Conservation (phyloP, 23 tunicate species). For the Styela clava region DNA sequence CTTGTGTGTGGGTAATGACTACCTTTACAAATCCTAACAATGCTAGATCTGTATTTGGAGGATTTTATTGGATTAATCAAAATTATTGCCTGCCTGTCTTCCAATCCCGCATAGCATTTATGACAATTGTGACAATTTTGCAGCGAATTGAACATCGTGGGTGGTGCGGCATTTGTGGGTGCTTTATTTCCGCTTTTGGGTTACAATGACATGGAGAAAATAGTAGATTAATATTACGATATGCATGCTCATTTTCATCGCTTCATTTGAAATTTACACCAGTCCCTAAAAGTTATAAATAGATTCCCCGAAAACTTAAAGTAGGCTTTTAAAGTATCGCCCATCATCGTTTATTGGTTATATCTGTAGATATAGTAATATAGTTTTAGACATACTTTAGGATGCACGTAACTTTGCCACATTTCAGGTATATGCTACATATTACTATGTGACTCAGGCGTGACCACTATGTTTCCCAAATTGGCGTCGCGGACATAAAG, state of each 20-base stretch:
- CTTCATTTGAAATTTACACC: too few relatives aligned
- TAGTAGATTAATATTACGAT: too few relatives aligned
- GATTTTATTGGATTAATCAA: neutral
- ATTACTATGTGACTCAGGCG: too few relatives aligned
- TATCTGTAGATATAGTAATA: too few relatives aligned
- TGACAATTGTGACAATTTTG: neutral
- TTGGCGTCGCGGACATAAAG: neutral
- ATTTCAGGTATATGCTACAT: too few relatives aligned
- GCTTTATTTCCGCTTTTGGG: neutral
- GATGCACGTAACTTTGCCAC: too few relatives aligned
- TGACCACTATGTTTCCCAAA: neutral
- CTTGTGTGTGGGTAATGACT: neutral
- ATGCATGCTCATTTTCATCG: too few relatives aligned
- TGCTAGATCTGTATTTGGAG: neutral
- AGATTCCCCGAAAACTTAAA: too few relatives aligned
- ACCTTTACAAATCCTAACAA: neutral
- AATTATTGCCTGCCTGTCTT: neutral
- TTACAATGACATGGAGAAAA: neutral
- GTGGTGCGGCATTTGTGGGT: neutral
- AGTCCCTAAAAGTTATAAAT: too few relatives aligned
- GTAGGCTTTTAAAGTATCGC: too few relatives aligned
- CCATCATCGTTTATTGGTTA: too few relatives aligned
- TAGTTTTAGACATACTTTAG: too few relatives aligned
- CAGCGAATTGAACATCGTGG: neutral
- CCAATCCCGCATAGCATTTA: neutral